These are phyloP conservation scores for Caenorhabditis inopinata DNA, from an alignment of 1,140 invertebrate species.

Conservation along the genomic window DNA sequence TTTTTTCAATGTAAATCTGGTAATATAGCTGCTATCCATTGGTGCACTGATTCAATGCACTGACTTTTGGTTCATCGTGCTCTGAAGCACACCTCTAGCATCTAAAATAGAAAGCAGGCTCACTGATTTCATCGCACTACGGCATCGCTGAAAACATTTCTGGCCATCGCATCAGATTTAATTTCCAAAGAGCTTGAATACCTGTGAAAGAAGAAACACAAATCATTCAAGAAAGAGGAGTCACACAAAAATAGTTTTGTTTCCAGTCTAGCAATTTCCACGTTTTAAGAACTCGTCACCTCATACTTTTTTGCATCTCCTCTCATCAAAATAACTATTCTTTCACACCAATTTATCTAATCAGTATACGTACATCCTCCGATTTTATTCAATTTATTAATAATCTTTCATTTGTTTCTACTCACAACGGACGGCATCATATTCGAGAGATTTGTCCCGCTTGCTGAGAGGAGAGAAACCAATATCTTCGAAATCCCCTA, in stretches of 20 bases:
- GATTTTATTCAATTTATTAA: not conserved
- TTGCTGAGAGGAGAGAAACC: conserved; percentile 23
- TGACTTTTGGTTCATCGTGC: too few species aligned
- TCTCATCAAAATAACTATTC: not conserved
- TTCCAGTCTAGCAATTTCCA: not conserved
- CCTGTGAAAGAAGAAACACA: conserved; percentile 1
- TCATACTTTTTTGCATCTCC: not conserved
- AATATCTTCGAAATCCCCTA: conserved; percentile 24
- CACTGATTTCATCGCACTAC: not conserved
- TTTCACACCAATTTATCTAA: not conserved
- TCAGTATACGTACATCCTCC: not conserved
- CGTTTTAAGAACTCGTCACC: not conserved
- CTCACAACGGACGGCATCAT: not conserved
- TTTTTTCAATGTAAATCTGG: too few species aligned
- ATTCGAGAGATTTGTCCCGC: conserved; percentile 24
- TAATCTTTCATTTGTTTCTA: not conserved
- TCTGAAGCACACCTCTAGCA: too few species aligned
- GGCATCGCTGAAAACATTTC: not conserved
- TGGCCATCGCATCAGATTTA: conserved; percentile 13
- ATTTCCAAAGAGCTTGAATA: not conserved
- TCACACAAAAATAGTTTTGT: not conserved
- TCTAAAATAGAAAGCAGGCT: not conserved
- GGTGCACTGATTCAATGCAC: too few species aligned
- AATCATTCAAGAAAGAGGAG: conserved; percentile 15
- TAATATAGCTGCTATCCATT: too few species aligned